Evolutionary conservation across 2,113 vertebrate species (phyloP), one percentile per base, ranked within the genome.

Genomic region (Nothocercus julius): DNA sequence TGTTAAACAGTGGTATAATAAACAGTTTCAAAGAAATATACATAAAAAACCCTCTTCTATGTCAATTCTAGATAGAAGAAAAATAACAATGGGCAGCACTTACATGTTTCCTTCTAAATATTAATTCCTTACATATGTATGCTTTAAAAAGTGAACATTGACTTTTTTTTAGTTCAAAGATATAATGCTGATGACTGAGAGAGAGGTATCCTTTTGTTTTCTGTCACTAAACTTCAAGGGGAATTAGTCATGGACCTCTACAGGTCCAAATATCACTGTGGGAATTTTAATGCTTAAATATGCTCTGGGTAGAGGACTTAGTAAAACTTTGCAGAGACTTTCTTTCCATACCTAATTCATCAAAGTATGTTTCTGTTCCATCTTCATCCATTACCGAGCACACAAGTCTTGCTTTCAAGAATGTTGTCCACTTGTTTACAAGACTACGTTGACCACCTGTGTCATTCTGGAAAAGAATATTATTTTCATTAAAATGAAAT

Each of bases 361-460:
- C 99, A 88, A 99, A 99, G 87, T 99, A 98, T 0, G 99, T 99
- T 95, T 99, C 99, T 0, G 99, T 99, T 79, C 99, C 99, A 64
- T 99, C 99, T 72, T 98, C 98, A 87, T 99, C 99, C 92, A 99
- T 98, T 22, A 99, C 99, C 0, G 99, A 99, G 90, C 99, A 99
- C 69, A 99, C 99, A 94, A 99, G 98, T 85, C 99, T 96, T 6
- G 99, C 99, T 95, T 99, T 99, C 30, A 99, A 97, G 96, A 99
- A 99, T 1, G 99, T 99, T 42, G 99, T 99, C 99, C 99, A 99
- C 76, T 99, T 99, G 97, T 99, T 99, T 76, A 99, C 99, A 3
- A 99, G 98, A 90, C 99, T 99, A 28, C 99, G 98, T 90, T 99
- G 99, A 28, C 99, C 99, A n/a, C 99, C 99, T 2, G 98, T 98